A percentile compares a stretch with the other conserved stretches of the same genome.
phyloP scores from a whole-genome alignment of 2,888 invertebrate species.

The Mechanitis messenoides region DNA sequence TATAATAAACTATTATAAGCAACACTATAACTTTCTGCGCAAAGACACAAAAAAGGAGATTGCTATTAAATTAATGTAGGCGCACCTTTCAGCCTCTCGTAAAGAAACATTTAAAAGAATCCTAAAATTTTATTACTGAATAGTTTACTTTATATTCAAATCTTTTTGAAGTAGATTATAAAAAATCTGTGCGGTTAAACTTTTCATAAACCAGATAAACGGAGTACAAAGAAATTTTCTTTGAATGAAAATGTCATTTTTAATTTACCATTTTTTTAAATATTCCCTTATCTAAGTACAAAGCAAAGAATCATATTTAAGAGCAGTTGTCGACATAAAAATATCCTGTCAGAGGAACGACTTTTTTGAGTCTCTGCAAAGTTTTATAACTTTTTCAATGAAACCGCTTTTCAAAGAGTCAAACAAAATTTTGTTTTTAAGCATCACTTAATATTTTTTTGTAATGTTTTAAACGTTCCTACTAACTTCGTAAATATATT shows the following conservation, averaged over 20 bases:
- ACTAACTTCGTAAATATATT: too few species aligned
- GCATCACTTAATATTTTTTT: not conserved
- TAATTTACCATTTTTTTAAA: slow-evolving; percentile 13
- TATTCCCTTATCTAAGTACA: slow-evolving; percentile 1
- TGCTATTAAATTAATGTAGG: slow-evolving; percentile 9
- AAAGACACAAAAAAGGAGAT: not conserved
- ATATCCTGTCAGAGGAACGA: slow-evolving; percentile 25
- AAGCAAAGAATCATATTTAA: slow-evolving; percentile 11
- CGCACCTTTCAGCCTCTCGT: not conserved
- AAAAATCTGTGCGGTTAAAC: not conserved
- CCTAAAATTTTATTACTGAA: too few species aligned
- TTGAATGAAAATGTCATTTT: slow-evolving; percentile 14
- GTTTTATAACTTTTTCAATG: slow-evolving; percentile 21
- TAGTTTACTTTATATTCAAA: too few species aligned
- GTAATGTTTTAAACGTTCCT: slow-evolving; percentile 1
- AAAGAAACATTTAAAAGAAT: too few species aligned
- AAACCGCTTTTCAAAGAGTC: too few species aligned
- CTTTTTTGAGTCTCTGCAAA: slow-evolving; percentile 24
- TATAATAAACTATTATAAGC: too few species aligned
- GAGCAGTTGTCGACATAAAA: slow-evolving; percentile 25
- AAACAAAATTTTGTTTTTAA: too few species aligned
- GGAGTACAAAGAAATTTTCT: not conserved
- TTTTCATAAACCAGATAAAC: slow-evolving; percentile 2
- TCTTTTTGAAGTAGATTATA: not conserved
- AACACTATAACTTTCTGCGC: not conserved